Evolutionary conservation across 23 tunicate species (phyloP), one percentile per base, ranked within the genome.

Genomic region (Styela clava): DNA sequence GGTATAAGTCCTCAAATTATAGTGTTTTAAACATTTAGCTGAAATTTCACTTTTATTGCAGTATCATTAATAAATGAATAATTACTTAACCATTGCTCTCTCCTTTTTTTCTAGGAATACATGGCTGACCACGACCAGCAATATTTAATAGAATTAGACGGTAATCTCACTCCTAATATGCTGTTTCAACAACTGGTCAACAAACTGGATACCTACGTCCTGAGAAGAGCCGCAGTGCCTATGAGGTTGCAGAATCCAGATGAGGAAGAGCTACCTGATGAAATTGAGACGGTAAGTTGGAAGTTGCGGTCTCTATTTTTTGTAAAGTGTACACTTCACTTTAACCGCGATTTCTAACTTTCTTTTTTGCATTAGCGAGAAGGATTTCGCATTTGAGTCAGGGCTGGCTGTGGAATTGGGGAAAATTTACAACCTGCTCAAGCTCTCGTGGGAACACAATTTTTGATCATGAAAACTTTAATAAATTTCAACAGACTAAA

Each of bases 61-160:
- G n/a, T n/a, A n/a, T n/a, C n/a, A n/a, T n/a, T n/a, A n/a, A n/a
- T n/a, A n/a, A n/a, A n/a, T n/a, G n/a, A n/a, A n/a, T n/a, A n/a
- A n/a, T n/a, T n/a, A n/a, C n/a, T n/a, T n/a, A n/a, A n/a, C n/a
- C n/a, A n/a, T n/a, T n/a, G n/a, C n/a, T n/a, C n/a, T n/a, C n/a
- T n/a, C n/a, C n/a, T n/a, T 44, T 44, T 44, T 44, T 44, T 56
- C 18, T 83, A 89, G 95, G 79, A 68, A 12, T 89, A 68, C 69
- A 79, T 92, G 64, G 69, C 72, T 2, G 91, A 87, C 37, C 97
- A 92, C 74, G 83, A 85, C 88, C 88, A 85, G 31, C 97, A 87
- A 74, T 84, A 83, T 74, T 30, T 92, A 63, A 92, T 92, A 56
- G 97, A 84, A 74, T 79, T 92, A 37, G 97, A 92, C 78, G 97